phyloP scores from a whole-genome alignment of 2,888 invertebrate species.

The Saturnia japonica region DNA sequence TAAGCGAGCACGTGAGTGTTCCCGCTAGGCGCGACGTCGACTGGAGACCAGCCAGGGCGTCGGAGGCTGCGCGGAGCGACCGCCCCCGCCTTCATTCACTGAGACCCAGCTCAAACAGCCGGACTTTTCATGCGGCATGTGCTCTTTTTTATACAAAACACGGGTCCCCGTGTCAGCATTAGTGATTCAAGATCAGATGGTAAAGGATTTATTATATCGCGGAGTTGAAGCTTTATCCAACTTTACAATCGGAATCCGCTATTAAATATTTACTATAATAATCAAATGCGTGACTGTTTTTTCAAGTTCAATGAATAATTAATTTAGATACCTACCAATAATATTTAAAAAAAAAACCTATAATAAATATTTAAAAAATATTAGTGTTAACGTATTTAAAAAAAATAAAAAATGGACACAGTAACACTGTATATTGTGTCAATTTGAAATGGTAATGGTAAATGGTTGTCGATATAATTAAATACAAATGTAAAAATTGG shows the following conservation, averaged over 20 bases:
- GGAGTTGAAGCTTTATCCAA: background rate
- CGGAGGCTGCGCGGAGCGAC: slow-evolving; percentile 75
- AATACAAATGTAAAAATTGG: too few relatives aligned
- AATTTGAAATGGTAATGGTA: too few relatives aligned
- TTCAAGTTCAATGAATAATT: background rate
- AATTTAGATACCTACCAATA: background rate
- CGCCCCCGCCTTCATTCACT: slow-evolving; percentile 78
- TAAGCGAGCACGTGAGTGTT: slow-evolving; percentile 56
- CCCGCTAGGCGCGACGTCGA: slow-evolving; percentile 71
- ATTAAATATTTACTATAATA: background rate
- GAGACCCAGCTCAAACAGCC: slow-evolving; percentile 68
- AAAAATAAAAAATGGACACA: too few relatives aligned
- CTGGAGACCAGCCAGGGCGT: slow-evolving; percentile 63
- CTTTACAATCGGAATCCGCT: background rate
- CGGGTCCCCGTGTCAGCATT: slow-evolving; percentile 52
- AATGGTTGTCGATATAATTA: too few relatives aligned
- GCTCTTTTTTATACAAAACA: slow-evolving; percentile 66
- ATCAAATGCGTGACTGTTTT: background rate
- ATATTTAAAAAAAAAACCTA: background rate
- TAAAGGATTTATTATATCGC: slow-evolving; percentile 47
- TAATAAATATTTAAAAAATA: background rate
- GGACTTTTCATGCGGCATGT: slow-evolving; percentile 76
- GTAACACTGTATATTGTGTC: too few relatives aligned
- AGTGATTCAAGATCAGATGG: slow-evolving; percentile 52
- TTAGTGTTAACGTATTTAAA: too few relatives aligned